Evolutionary conservation across 2,113 vertebrate species (phyloP).

Genomic region (Antigone vipio): DNA sequence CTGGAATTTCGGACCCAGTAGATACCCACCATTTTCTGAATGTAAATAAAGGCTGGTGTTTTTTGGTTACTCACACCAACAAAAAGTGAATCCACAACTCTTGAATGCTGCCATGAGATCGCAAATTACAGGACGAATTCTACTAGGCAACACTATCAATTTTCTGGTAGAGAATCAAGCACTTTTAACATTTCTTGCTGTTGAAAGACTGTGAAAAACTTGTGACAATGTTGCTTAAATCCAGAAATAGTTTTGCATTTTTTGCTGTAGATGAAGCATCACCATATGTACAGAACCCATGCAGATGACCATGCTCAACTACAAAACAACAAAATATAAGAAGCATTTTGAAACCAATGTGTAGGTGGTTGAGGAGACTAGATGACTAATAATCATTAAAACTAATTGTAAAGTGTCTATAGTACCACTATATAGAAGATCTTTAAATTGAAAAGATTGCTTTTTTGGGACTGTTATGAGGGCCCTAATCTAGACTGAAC

Average conservation of each 20-base stretch:
- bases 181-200: not conserved
- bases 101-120: not conserved
- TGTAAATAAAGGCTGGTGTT: accelerated
- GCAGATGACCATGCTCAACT: not conserved
- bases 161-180: not conserved
- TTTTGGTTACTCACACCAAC: not conserved
- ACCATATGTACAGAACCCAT: not conserved
- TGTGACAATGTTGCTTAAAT: not conserved
- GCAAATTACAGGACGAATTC: not conserved
- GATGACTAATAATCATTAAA: not conserved
- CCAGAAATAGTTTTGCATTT: not conserved
- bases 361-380: not conserved
- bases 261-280: not conserved
- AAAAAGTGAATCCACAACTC: not conserved
- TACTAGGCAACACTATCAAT: not conserved
- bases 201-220: not conserved
- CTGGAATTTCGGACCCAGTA: not conserved
- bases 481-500: not conserved
- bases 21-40: not conserved
- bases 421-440: not conserved
- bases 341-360: not conserved
- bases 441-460: not conserved
- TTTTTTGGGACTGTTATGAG: not conserved
- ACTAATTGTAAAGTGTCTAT: not conserved
- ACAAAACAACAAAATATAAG: not conserved